Evolutionary conservation across 2,888 invertebrate genomes (phyloP), one percentile per base, ranked within the genome.

Genomic region (Monochamus alternatus): DNA sequence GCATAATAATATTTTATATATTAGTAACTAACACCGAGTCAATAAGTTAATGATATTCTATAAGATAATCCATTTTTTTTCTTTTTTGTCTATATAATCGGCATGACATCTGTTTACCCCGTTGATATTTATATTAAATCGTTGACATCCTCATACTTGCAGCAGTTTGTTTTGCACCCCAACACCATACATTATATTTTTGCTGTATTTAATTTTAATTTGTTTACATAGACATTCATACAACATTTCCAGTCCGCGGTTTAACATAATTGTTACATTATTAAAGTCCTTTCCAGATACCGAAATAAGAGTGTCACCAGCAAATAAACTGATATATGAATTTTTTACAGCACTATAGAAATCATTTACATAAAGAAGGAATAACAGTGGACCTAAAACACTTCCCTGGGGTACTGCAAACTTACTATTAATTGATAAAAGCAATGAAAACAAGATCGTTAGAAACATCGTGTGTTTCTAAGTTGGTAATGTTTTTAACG

Each of bases 251-350:
- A 22, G 22, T 22, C 22, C 75, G 12, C n/a, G 30, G 74, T 74
- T 76, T 51, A 76, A 38, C 3, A n/a, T 70, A 12, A 22, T 12
- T 47, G 30, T 31, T 12, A 70, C 44, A 9, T 70, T 60, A n/a
- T 58, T 43, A 69, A 65, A 60, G 30, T 74, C 55, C 60, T 65
- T 77, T 5, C 74, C 71, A 12, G 65, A 65, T 5, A 77, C 74
- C 5, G 66, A 75, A 4, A 75, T 51, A 14, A 77, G 71, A 10
- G 74, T 77, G 31, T 77, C 74, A 59, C 75, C 75, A 5, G 74
- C 77, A 72, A 75, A 77, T 3, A 77, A 51, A 43, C 47, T 77
- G 9, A 77, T 12, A 65, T 75, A 75, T 31, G 70, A 65, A 65
- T 63, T 66, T 68, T 62, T 67, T 58, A 55, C 7, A 14, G 30